Conservation (phyloP, 2,113 vertebrate species). For the Platysteira castanea region DNA sequence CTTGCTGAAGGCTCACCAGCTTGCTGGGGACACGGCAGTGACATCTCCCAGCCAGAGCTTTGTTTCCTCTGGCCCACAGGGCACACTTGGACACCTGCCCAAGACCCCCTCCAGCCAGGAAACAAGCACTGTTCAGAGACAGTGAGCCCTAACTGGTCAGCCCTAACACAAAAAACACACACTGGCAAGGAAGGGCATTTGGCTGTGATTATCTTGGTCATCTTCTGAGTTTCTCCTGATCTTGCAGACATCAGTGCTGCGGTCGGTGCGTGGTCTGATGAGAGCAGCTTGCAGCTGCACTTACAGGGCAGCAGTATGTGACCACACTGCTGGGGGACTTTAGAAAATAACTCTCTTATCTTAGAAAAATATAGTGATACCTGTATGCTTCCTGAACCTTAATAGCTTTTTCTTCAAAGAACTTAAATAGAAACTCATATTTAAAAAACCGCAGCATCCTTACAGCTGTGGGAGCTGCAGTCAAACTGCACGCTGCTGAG, state of each 20-base stretch:
- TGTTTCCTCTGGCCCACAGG: neutral
- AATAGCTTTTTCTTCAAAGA: neutral
- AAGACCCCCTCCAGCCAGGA: neutral
- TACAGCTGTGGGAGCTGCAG: neutral
- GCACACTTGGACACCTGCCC: accelerated
- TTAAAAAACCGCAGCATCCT: neutral
- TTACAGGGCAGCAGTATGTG: neutral
- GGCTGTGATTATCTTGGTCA: neutral
- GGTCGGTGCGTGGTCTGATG: accelerated
- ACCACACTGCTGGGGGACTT: neutral
- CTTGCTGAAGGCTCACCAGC: neutral
- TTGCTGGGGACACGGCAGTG: neutral
- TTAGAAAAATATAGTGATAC: neutral
- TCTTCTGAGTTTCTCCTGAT: neutral
- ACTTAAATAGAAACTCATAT: neutral
- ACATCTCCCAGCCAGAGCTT: neutral
- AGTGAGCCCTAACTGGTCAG: neutral
- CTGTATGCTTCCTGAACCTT: neutral
- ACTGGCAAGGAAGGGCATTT: neutral
- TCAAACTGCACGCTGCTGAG: neutral
- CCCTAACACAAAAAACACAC: neutral
- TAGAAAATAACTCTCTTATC: neutral
- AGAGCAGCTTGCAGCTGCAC: neutral
- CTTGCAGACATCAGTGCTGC: neutral
- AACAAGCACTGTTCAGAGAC: neutral